Evolutionary conservation across 2,797 vertebrate genomes (phyloP).

Genomic region (Lepilemur septentrionalis): DNA sequence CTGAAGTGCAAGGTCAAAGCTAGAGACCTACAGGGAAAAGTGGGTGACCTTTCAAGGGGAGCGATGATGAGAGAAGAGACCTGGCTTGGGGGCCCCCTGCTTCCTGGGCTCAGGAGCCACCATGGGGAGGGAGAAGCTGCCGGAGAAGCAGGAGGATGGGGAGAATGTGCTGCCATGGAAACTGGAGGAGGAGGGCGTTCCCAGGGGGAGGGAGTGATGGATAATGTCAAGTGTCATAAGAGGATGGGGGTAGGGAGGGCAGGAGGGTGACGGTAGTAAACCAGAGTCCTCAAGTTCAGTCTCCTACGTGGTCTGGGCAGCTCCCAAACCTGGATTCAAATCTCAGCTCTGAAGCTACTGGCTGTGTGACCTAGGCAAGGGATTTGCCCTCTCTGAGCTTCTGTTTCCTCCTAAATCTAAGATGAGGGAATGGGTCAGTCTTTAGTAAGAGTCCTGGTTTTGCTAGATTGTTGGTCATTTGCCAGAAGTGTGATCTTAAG

Average conservation of each 20-base stretch:
- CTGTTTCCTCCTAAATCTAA: not conserved
- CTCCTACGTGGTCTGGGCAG: not conserved
- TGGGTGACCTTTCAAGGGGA: not conserved
- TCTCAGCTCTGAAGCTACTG: not conserved
- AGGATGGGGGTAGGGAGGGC: constrained; percentile 43
- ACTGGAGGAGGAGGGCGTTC: constrained; percentile 73
- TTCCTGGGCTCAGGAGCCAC: not conserved
- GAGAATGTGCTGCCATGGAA: constrained; percentile 67
- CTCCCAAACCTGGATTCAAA: not conserved
- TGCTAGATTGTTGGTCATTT: not conserved
- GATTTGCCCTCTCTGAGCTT: not conserved
- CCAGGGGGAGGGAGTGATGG: constrained; percentile 64
- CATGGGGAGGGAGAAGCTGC: not conserved
- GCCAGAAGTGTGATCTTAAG: not conserved
- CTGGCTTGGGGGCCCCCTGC: not conserved
- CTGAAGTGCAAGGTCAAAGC: not conserved
- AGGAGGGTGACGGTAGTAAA: constrained; percentile 28
- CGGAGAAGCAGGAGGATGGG: constrained; percentile 36
- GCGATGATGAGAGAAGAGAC: not conserved
- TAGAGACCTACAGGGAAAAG: not conserved
- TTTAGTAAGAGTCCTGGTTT: not conserved
- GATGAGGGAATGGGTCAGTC: not conserved
- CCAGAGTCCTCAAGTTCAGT: not conserved
- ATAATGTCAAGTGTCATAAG: constrained; percentile 62
- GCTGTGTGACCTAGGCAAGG: not conserved